These are phyloP conservation scores for Semicossyphus pulcher DNA, from an alignment of 2,113 vertebrate species.

Conservation along the genomic window DNA sequence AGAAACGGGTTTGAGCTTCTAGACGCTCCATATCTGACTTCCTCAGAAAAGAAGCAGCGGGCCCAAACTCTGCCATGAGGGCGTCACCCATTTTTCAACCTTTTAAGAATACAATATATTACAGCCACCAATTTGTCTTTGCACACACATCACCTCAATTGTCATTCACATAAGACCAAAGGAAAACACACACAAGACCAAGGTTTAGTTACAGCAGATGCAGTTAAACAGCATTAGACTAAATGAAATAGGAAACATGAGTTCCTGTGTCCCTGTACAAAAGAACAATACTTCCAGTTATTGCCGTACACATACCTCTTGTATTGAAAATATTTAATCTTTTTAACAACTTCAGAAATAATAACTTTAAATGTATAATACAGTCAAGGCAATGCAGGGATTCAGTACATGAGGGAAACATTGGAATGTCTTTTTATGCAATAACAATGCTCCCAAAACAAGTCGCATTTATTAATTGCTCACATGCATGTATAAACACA, in stretches of 20 bases:
- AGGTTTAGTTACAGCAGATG: too few species aligned
- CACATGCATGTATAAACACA: background rate
- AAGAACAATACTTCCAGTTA: background rate
- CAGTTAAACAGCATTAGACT: too few species aligned
- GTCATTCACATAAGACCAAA: background rate
- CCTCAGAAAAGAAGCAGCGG: slow-evolving; percentile 83
- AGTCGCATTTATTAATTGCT: background rate
- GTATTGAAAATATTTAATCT: too few species aligned
- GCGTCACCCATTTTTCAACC: slow-evolving; percentile 81
- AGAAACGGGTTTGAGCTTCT: slow-evolving; percentile 75
- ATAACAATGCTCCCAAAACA: background rate
- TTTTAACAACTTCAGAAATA: background rate
- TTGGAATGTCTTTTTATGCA: background rate
- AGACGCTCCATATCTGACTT: slow-evolving; percentile 87
- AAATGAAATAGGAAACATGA: too few species aligned
- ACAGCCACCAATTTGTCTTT: background rate
- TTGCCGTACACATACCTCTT: too few species aligned
- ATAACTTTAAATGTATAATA: too few species aligned
- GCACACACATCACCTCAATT: background rate
- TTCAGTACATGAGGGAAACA: background rate
- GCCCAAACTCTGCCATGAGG: slow-evolving; percentile 84
- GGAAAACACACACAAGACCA: too few species aligned
- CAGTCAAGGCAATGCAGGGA: background rate
- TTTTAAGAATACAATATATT: background rate
- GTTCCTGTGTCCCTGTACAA: too few species aligned